Conservation (phyloP, 2,113 vertebrate genomes). For the Eptesicus fuscus region DNA sequence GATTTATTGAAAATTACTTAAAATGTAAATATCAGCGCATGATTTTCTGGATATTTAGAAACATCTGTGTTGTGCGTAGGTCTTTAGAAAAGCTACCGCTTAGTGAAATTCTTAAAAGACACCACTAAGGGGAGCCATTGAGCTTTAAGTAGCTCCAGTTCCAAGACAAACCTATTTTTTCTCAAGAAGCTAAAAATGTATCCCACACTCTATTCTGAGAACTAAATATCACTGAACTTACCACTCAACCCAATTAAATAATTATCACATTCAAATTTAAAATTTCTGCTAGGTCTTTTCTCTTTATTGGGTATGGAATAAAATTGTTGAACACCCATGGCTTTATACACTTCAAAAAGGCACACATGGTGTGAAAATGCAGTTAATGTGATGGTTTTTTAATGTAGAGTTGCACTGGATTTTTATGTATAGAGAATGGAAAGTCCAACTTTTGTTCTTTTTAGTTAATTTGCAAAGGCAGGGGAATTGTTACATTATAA, state of each 20-base stretch:
- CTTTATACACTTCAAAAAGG: slow-evolving; percentile 6
- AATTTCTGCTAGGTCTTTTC: neutral
- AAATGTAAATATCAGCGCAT: neutral
- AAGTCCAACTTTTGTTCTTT: neutral
- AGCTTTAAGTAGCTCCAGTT: slow-evolving; percentile 32
- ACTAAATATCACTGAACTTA: slow-evolving; percentile 1
- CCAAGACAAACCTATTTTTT: slow-evolving; percentile 13
- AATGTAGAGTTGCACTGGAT: neutral
- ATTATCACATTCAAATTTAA: neutral
- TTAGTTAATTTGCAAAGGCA: slow-evolving; percentile 13
- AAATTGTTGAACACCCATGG: neutral
- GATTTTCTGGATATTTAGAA: neutral
- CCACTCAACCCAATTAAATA: neutral
- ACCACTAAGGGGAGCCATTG: slow-evolving; percentile 67
- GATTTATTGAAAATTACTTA: neutral
- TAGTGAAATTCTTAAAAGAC: slow-evolving; percentile 4
- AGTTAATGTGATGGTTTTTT: neutral
- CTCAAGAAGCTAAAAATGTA: slow-evolving; percentile 33
- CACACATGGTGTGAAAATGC: neutral
- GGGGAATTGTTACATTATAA: neutral
- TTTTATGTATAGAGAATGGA: slow-evolving; percentile 15
- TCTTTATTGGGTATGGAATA: neutral
- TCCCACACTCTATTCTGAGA: neutral
- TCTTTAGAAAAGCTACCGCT: neutral
- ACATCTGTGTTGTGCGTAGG: neutral